phyloP scores from a whole-genome alignment of 2,113 vertebrate genomes.

The Lethenteron camtschaticum region DNA sequence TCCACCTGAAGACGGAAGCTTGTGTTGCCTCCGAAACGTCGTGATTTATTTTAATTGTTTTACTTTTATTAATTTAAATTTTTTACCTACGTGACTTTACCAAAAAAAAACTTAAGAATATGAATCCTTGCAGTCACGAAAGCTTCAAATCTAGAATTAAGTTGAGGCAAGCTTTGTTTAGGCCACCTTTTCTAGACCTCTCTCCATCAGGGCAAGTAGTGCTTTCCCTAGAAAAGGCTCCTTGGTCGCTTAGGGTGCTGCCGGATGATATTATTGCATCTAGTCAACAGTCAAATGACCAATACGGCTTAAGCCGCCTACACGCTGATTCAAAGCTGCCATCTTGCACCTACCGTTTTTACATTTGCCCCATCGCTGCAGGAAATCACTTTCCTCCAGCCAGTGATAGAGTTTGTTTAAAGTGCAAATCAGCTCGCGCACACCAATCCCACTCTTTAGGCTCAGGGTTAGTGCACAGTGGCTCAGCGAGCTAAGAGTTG shows the following conservation, averaged over 20 bases:
- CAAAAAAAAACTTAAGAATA: too few species aligned
- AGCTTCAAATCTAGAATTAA: not conserved
- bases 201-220: not conserved
- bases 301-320: not conserved
- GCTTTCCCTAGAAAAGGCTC: not conserved
- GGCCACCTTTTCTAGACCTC: not conserved
- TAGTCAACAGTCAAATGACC: not conserved
- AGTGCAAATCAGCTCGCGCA: too few species aligned
- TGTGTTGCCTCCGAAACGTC: too few species aligned
- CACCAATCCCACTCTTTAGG: too few species aligned
- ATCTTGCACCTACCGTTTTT: not conserved
- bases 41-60: too few species aligned
- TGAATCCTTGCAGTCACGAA: too few species aligned
- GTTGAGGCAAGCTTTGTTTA: slow-evolving; percentile 1
- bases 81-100: too few species aligned
- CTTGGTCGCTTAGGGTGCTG: not conserved
- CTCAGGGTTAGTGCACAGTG: too few species aligned
- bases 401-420: too few species aligned
- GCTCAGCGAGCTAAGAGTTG: too few species aligned
- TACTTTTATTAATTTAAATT: too few species aligned
- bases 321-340: not conserved
- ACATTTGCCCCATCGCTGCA: not conserved
- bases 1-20: too few species aligned
- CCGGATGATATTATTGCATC: not conserved
- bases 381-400: not conserved